Evolutionary conservation across 23 tunicate species (phyloP).

Genomic region (Ascidia mentula): DNA sequence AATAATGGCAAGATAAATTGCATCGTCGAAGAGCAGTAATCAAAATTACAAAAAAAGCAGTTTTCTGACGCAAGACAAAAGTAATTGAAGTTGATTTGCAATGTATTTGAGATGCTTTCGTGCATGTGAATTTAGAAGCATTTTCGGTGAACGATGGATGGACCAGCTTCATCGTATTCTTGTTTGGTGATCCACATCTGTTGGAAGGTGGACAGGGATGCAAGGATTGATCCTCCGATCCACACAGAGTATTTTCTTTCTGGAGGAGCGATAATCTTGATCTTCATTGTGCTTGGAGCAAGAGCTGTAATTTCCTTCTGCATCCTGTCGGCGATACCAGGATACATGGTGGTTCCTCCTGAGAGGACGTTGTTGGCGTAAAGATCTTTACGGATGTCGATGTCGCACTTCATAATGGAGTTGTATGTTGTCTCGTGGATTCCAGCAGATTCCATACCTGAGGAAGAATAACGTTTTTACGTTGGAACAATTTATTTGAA

Average conservation of each 20-base stretch:
- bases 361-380: constrained; percentile 96
- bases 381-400: constrained; percentile 91
- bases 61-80: no score
- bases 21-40: no score
- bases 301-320: constrained; percentile 98
- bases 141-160: constrained; percentile 97
- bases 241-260: constrained; percentile 98
- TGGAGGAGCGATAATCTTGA: constrained; percentile 98
- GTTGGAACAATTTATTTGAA: no score
- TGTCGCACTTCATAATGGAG: constrained; percentile 96
- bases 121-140: constrained; percentile 85
- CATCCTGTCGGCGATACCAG: constrained; percentile 98
- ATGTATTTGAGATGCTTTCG: no score
- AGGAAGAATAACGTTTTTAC: neutral
- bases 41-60: no score
- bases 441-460: constrained; percentile 96
- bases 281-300: constrained; percentile 98
- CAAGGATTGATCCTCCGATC: constrained; percentile 98
- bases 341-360: constrained; percentile 97
- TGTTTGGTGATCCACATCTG: constrained; percentile 99
- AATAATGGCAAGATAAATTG: no score
- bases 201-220: constrained; percentile 96
- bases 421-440: constrained; percentile 96
- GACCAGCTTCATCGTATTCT: constrained; percentile 97
- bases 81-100: no score